Percentiles rank a stretch among this genome's conserved stretches.
Evolutionary conservation across 1,140 invertebrate genomes (phyloP).

Genomic region (Carcinoscorpius rotundicauda): DNA sequence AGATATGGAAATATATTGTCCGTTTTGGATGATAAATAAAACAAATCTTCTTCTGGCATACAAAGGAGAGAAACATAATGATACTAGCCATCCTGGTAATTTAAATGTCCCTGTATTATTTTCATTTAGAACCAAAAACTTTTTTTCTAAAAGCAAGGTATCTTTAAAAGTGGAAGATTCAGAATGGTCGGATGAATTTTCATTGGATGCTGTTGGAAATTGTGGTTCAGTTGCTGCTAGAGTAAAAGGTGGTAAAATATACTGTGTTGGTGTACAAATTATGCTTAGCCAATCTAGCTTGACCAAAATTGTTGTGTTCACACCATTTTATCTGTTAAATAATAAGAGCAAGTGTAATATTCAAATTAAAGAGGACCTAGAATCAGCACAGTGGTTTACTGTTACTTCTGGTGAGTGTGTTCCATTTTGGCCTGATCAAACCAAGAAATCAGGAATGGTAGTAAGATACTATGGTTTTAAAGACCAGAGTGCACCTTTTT

Average conservation of each 20-base stretch:
- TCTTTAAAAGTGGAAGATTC: slow-evolving; percentile 66
- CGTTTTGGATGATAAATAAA: slow-evolving; percentile 99
- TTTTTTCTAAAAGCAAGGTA: slow-evolving; percentile 36
- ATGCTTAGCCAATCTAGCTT: slow-evolving; percentile 76
- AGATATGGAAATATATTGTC: slow-evolving; percentile 72
- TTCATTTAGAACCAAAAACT: no score
- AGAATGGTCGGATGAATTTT: slow-evolving; percentile 94
- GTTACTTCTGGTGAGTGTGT: slow-evolving; percentile 41
- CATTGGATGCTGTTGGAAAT: slow-evolving; percentile 89
- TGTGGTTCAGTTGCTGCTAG: slow-evolving; percentile 77
- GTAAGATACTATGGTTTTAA: slow-evolving; percentile 38
- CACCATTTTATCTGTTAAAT: slow-evolving; percentile 85
- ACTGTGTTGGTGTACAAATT: slow-evolving; percentile 37
- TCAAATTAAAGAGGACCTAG: no score
- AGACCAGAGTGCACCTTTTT: slow-evolving; percentile 52
- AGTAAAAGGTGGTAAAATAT: slow-evolving; percentile 38
- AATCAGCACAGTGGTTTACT: no score
- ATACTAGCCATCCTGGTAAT: no score
- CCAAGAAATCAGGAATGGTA: slow-evolving; percentile 34
- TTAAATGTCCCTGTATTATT: no score
- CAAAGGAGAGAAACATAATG: slow-evolving; percentile 37
- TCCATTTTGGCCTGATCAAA: slow-evolving; percentile 62
- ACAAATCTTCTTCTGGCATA: slow-evolving; percentile 77
- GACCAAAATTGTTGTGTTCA: slow-evolving; percentile 92
- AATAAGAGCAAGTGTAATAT: slow-evolving; percentile 45